Evolutionary conservation across 2,888 invertebrate genomes (phyloP), one percentile per base, ranked within the genome.

Genomic region (Hypercompe scribonia): DNA sequence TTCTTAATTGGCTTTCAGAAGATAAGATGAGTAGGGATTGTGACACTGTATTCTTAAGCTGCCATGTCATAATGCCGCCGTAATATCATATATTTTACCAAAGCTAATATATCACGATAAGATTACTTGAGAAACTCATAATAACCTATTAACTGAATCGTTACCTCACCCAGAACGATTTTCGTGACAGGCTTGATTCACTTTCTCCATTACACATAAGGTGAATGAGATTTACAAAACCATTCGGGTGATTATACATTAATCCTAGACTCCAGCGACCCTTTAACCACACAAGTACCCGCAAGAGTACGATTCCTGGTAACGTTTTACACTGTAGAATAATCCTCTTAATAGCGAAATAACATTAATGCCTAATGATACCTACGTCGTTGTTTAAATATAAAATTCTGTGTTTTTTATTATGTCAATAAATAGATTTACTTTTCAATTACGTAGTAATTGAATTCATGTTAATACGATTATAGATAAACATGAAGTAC

Each of bases 141-240:
- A 24, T 50, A 50, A 8, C 24, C 21, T 24, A 50, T 54, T 54
- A n/a, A 54, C 21, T 54, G 24, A 54, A 54, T 24, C 50, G n/a
- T 7, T n/a, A 54, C 50, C 2, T 39, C 39, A 39, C 39, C n/a
- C 10, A n/a, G n/a, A 11, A 54, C n/a, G 50, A 54, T 54, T 54
- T 50, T 24, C 24, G 24, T n/a, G 50, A 54, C n/a, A 54, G n/a
- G 50, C n/a, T 54, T n/a, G 50, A 54, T 54, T 54, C 50, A 63
- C 63, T 18, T 63, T 33, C 63, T n/a, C 36, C 3, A 65, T 42
- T 66, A 63, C 31, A 21, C 15, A 70, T 66, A n/a, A 28, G 58
- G 28, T 58, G 28, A 28, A 58, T 28, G 13, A 58, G 28, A 70
- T 64, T 7, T 54, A 64, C 8, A 33, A 64, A 76, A 66, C 65